Evolutionary conservation across 2,888 invertebrate genomes (phyloP).

Genomic region (Latrodectus elegans): DNA sequence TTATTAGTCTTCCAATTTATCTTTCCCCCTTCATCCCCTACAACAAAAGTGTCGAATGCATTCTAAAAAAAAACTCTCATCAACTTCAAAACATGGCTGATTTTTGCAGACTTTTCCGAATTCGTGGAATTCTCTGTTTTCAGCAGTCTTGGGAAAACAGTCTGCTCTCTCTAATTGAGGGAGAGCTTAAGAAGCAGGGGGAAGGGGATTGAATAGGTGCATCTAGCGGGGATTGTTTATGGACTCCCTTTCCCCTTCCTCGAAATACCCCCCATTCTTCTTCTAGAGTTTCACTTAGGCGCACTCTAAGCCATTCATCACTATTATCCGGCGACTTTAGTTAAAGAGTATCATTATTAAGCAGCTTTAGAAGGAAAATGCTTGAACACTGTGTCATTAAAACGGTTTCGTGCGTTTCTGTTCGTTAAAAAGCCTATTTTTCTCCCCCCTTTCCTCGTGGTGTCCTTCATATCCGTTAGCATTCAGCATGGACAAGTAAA

Average conservation of each 20-base stretch:
- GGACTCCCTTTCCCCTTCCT: neutral
- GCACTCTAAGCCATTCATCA: neutral
- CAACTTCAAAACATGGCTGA: neutral
- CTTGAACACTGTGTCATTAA: too few relatives aligned
- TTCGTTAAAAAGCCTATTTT: too few relatives aligned
- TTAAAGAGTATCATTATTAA: neutral
- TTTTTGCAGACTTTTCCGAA: neutral
- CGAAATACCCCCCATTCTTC: neutral
- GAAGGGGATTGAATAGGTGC: neutral
- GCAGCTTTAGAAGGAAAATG: neutral
- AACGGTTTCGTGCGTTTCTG: too few relatives aligned
- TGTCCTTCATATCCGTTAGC: too few relatives aligned
- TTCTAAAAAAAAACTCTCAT: too few relatives aligned
- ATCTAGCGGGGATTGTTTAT: neutral
- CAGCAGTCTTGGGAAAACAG: neutral
- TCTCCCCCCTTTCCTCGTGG: too few relatives aligned
- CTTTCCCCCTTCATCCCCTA: too few relatives aligned
- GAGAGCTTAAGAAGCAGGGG: neutral
- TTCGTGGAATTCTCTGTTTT: neutral
- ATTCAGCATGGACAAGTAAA: too few relatives aligned
- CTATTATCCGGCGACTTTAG: neutral
- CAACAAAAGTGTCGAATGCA: too few relatives aligned
- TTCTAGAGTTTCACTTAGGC: neutral
- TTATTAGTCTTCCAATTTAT: too few relatives aligned
- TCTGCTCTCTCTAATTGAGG: neutral